Percentiles rank a stretch among this genome's conserved stretches.
These are phyloP conservation scores for Tetragonisca angustula DNA, from an alignment of 2,888 invertebrate genomes.

Conservation along the genomic window DNA sequence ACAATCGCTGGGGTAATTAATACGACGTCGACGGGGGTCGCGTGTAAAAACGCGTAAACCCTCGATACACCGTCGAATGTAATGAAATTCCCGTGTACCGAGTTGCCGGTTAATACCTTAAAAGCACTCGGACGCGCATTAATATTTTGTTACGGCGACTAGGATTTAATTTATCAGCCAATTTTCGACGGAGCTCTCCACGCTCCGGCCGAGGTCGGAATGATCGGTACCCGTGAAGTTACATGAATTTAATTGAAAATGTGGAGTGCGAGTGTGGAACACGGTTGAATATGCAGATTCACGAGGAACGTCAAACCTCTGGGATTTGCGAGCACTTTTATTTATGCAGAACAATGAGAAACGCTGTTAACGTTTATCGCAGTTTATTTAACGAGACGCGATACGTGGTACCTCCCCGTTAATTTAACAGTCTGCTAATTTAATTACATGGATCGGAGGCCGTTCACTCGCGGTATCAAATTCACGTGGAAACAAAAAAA, in stretches of 20 bases:
- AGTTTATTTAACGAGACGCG: not conserved
- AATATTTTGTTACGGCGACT: constrained; percentile 48
- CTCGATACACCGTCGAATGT: constrained; percentile 3
- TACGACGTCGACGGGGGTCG: not conserved
- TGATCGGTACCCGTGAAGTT: constrained; percentile 29
- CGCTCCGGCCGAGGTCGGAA: not conserved
- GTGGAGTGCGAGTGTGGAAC: not conserved
- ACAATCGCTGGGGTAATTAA: constrained; percentile 39
- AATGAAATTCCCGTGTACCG: constrained; percentile 34
- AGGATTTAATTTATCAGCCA: constrained; percentile 46
- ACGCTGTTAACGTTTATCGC: constrained; percentile 14
- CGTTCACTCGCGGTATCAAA: not conserved
- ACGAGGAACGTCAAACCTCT: constrained; percentile 19
- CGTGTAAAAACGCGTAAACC: constrained; percentile 17
- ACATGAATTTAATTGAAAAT: constrained; percentile 53
- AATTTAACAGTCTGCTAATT: constrained; percentile 19
- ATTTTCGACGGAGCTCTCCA: constrained; percentile 36
- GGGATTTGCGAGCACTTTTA: constrained; percentile 42
- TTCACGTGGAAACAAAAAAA: not conserved
- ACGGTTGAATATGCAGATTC: constrained; percentile 27
- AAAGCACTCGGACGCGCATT: constrained; percentile 46
- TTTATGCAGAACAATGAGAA: constrained; percentile 31
- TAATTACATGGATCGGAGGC: not conserved
- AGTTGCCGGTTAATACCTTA: constrained; percentile 29
- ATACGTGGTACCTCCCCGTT: not conserved